A percentile compares a stretch with the other conserved stretches of the same genome.
phyloP scores from a whole-genome alignment of 2,113 vertebrate species.

The Lipophrys pholis region DNA sequence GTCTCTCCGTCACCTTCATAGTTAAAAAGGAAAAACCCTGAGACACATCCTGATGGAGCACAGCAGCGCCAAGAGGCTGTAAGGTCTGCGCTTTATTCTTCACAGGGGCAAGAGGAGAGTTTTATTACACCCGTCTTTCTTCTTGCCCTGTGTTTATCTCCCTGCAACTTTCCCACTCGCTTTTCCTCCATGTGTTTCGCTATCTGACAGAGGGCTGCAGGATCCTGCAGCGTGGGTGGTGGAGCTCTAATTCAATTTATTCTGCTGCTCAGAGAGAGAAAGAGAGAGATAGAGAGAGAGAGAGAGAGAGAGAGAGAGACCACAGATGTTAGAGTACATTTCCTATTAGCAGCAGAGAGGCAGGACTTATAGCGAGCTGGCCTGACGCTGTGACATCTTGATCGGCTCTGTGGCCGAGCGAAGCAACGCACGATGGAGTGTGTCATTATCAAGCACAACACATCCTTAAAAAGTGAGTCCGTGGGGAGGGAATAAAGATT shows the following conservation, averaged over 20 bases:
- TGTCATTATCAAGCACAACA: constrained; percentile 13
- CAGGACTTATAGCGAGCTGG: constrained; percentile 44
- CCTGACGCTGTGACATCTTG: constrained; percentile 53
- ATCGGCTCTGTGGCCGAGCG: constrained; percentile 38
- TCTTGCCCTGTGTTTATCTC: constrained; percentile 61
- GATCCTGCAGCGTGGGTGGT: constrained; percentile 71
- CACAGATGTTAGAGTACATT: constrained; percentile 72
- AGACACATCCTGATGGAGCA: constrained; percentile 37
- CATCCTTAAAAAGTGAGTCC: constrained; percentile 34
- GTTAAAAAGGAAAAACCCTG: neutral
- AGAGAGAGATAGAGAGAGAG: constrained; percentile 29
- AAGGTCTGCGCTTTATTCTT: constrained; percentile 45
- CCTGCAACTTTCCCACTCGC: constrained; percentile 30
- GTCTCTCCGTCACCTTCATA: neutral
- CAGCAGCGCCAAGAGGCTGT: constrained; percentile 22
- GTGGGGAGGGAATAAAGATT: constrained; percentile 1
- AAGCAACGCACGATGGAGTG: neutral
- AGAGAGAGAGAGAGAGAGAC: constrained; percentile 24
- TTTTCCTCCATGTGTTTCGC: constrained; percentile 56
- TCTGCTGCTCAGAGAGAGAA: constrained; percentile 69
- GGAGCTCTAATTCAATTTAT: constrained; percentile 80
- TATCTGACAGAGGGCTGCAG: constrained; percentile 69
- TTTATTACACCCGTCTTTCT: constrained; percentile 47
- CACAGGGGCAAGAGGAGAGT: constrained; percentile 9
- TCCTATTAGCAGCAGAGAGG: constrained; percentile 64